Base-by-base conservation (phyloP, 2,113 vertebrate species). In the Pleuronectes platessa region DNA sequence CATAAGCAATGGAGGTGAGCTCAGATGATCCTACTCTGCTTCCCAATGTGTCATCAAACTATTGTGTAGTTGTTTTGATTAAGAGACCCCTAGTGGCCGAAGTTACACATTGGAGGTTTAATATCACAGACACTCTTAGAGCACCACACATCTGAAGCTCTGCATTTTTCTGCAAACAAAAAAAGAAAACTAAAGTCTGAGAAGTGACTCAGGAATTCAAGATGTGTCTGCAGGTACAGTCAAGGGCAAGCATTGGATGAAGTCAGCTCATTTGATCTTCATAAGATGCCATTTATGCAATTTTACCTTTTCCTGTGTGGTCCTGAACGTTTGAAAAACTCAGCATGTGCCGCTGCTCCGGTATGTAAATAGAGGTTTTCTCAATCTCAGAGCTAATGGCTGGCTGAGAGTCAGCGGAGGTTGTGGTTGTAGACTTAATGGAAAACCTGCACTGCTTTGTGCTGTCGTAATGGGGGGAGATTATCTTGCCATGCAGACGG, bases 401-500 rank as follows among this genome's bases (percentile, higher is more conserved):
- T 71, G 77, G 54, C 76, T 79, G 91, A 87, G 85, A 89, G 79
- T 85, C 69, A 61, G 54, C 51, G 72, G 69, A 88, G 68, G 74
- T 71, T 82, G 74, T 64, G 51, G 72, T 80, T 71, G 76, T 81
- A 76, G 63, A 83, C 84, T 88, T 91, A 93, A 92, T 93, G 90
- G 90, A 89, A 90, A 89, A 83, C 87, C 87, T 86, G 56, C 75
- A 54, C 55, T 71, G 84, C 90, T 88, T 93, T 93, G 90, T 93
- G 88, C 74, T 66, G 66, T 62, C 9, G 85, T 92, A 92, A 91
- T 91, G 82, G 88, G 79, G 88, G 84, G 84, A 91, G 92, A 91
- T 93, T 89, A 93, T 93, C 92, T 88, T 53, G 61, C 78, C 76
- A 81, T 84, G 90, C 92, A 92, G 86, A 86, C 79, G 74, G 76